Evolutionary conservation across 2,113 vertebrate species (phyloP).

Genomic region (Cyprinus carpio): DNA sequence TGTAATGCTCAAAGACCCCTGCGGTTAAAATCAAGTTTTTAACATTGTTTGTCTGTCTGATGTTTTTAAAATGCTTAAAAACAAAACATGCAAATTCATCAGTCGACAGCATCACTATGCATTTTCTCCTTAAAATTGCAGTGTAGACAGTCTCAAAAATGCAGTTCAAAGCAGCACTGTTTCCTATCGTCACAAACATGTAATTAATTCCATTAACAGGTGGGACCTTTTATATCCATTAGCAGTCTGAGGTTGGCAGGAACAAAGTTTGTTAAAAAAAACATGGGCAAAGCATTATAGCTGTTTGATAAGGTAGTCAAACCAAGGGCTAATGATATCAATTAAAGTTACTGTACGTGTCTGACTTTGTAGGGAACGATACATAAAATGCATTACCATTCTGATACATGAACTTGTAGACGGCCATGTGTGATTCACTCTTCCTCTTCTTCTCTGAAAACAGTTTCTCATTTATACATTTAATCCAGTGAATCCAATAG

Average conservation of each 20-base stretch:
- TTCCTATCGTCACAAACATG: too few relatives aligned
- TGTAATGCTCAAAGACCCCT: too few relatives aligned
- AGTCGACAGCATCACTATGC: too few relatives aligned
- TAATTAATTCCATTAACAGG: not conserved
- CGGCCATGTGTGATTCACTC: too few relatives aligned
- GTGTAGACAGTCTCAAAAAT: too few relatives aligned
- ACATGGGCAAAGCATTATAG: not conserved
- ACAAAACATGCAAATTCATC: too few relatives aligned
- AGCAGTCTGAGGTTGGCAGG: not conserved
- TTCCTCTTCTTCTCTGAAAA: not conserved
- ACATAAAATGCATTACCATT: not conserved
- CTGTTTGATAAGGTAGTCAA: not conserved
- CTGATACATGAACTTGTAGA: not conserved
- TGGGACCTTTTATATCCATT: not conserved
- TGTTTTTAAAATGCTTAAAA: too few relatives aligned
- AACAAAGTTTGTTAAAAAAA: too few relatives aligned
- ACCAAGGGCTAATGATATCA: not conserved
- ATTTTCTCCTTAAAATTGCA: too few relatives aligned
- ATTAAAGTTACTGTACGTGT: not conserved
- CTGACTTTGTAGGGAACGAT: not conserved
- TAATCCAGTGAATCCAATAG: not conserved
- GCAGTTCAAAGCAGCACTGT: too few relatives aligned
- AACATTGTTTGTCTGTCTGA: too few relatives aligned
- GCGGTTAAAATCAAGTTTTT: too few relatives aligned
- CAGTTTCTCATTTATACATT: not conserved